Evolutionary conservation across 2,888 invertebrate species (phyloP).

Genomic region (Minunthozetes semirufus): DNA sequence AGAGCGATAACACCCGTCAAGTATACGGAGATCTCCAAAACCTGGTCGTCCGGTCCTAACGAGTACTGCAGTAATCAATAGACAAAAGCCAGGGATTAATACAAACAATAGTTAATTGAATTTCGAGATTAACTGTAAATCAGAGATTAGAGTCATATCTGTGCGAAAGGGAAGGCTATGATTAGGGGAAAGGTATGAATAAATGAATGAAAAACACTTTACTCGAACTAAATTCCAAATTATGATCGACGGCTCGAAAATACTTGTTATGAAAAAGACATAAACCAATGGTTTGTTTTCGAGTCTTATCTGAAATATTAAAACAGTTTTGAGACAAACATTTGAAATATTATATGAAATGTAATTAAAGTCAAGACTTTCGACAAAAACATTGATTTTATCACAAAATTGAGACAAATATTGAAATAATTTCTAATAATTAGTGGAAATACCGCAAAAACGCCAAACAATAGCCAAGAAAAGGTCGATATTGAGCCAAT

Average conservation of each 20-base stretch:
- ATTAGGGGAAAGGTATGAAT: not conserved
- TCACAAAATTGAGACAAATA: not conserved
- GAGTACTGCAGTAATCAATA: conserved; percentile 32
- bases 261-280: conserved; percentile 43
- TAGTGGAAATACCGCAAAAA: conserved; percentile 44
- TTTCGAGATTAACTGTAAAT: not conserved
- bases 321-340: not conserved
- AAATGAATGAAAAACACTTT: conserved; percentile 24
- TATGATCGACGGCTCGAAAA: conserved; percentile 45
- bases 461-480: conserved; percentile 44
- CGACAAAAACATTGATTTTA: not conserved
- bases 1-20: conserved; percentile 39
- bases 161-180: not conserved
- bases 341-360: not conserved
- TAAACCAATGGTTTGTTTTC: conserved; percentile 44
- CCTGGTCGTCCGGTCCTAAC: conserved; percentile 32
- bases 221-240: conserved; percentile 44
- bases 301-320: conserved; percentile 44
- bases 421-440: not conserved
- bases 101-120: not conserved
- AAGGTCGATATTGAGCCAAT: conserved; percentile 44
- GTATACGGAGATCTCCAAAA: conserved; percentile 36
- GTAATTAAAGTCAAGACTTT: not conserved
- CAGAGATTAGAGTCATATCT: not conserved
- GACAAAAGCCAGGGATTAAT: not conserved